Conservation (phyloP, 1,140 invertebrate genomes). For the Bombus soroeensis region DNA sequence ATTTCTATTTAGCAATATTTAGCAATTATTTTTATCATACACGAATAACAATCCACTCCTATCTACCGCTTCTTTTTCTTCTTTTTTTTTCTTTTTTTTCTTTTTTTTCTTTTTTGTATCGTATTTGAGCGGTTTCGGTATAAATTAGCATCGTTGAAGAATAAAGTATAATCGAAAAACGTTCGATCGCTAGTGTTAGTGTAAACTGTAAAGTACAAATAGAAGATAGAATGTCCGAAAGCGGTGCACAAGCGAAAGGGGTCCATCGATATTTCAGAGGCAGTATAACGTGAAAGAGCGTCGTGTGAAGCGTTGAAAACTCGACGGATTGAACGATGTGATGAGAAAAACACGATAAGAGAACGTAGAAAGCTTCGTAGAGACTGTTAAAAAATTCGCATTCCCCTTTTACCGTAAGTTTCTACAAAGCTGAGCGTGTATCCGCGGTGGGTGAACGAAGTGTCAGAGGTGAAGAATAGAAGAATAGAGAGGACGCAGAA, state of each 20-base stretch:
- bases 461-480: not conserved
- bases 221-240: slow-evolving; percentile 1
- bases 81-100: too few species aligned
- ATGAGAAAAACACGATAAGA: slow-evolving; percentile 1
- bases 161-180: not conserved
- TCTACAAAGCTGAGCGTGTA: slow-evolving; percentile 1
- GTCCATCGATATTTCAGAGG: not conserved
- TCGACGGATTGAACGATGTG: not conserved
- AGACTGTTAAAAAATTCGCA: slow-evolving; percentile 27
- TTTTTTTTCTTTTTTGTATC: too few species aligned
- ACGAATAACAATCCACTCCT: not conserved
- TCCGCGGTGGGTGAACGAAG: not conserved
- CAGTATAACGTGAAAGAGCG: not conserved
- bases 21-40: not conserved
- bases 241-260: not conserved
- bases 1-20: not conserved
- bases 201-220: slow-evolving; percentile 34
- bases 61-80: not conserved
- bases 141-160: not conserved
- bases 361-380: slow-evolving; percentile 12
- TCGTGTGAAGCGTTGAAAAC: not conserved
- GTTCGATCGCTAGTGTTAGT: not conserved
- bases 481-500: not conserved
- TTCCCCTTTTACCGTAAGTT: slow-evolving; percentile 14
- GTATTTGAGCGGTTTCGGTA: not conserved